Base-by-base conservation (phyloP, 2,888 invertebrate species). In the Folsomia manolachei region DNA sequence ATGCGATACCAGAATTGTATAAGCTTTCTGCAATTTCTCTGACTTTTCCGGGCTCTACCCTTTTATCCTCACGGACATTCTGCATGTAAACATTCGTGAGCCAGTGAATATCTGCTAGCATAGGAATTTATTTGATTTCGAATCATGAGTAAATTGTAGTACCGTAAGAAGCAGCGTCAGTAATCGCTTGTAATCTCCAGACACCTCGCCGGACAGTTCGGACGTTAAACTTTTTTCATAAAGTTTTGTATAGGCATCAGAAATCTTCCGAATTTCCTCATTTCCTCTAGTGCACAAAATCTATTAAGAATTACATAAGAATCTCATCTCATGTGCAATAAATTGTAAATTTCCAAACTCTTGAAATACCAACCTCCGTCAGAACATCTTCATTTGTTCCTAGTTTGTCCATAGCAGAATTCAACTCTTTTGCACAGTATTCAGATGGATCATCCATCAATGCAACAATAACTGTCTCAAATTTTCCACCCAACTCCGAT, bases 151-250 rank as follows among this genome's bases (percentile, higher is more conserved):
- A n/a, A n/a, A n/a, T n/a, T n/a, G n/a, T n/a, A n/a, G n/a, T 83
- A 88, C 88, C 75, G 89, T 89, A 24, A 89, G 87, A 73, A 91
- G 88, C 74, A 91, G 86, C 0, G 91, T 90, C 21, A 93, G 86
- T 66, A 93, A 86, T 2, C 91, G 87, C 9, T 92, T 87, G 84
- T 92, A 90, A 84, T 91, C 89, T 0, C 93, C 92, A 1, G 90
- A 89, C 0, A 91, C 91, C 84, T 93, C 92, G 63, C 89, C 88
- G 82, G 89, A 89, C 85, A 92, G 88, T 83, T 90, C 91, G 81
- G 90, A 89, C 21, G 90, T 91, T 71, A 92, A 82, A 0, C 89
- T 69, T 61, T 73, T 78, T 7, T 73, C 80, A 56, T 68, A 80
- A 1, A 74, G 62, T 1, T 67, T 85, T 83, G 90, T 89, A 79